Base-by-base conservation (phyloP, 2,797 vertebrate species). In the Urocyon cinereoargenteus region DNA sequence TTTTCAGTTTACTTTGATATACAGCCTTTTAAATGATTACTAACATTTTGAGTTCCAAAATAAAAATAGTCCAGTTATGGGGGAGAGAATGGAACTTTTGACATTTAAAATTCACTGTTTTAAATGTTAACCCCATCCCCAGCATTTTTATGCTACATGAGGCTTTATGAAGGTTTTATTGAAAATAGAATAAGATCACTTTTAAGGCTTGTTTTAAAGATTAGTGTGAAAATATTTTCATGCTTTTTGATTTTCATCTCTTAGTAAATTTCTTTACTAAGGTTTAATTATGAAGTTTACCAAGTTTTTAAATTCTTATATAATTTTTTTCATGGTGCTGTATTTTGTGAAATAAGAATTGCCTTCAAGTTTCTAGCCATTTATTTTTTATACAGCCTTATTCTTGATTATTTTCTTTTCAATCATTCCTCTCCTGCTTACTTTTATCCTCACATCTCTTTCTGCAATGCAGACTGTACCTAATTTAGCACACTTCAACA, bases 291-390 rank as follows among this genome's bases (percentile, higher is more conserved):
- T 14, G 53, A 78, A 45, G 40, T 85, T 96, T 90, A 91, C 26
- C 40, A 90, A 92, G 45, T 93, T 96, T 96, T 95, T 96, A 86
- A 91, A 88, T 96, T 77, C 81, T 96, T 95, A 34, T 77, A 89
- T 88, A 75, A 68, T 64, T 79, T 91, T 95, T 93, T 93, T 95
- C 87, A 88, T 96, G 96, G 98, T 98, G 97, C 97, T 96, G 18
- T 95, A 88, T 97, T 97, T 97, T 97, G 68, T 88, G 89, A 79
- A 95, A 95, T 88, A 92, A 75, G 64, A 40, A 66, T 96, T 90
- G 49, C 82, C 91, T 93, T 97, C 90, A 94, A 88, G 73, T 93
- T 95, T 96, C 81, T 95, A 95, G 40, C 77, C 77, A 78, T 90
- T 97, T 93, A 68, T 89, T 96, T 96, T 64, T 92, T 96, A 57